Evolutionary conservation across 2,797 vertebrate genomes (phyloP).

Genomic region (Anableps anableps): DNA sequence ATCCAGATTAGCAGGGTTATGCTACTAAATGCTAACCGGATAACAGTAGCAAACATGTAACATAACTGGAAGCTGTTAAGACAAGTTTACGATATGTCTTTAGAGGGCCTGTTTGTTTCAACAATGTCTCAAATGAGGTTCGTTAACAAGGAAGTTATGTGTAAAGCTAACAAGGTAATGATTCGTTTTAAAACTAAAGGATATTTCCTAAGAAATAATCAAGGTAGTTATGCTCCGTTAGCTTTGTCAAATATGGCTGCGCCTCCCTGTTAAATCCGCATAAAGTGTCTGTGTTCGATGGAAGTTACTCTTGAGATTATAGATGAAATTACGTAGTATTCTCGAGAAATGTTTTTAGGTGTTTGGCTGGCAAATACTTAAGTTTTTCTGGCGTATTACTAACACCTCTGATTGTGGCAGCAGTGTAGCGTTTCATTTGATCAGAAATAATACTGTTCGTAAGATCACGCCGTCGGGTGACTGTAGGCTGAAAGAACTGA

Average conservation of each 20-base stretch:
- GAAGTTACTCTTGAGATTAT: no score
- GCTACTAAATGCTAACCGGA: constrained; percentile 42
- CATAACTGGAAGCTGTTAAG: accelerated
- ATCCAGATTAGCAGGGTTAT: constrained; percentile 14
- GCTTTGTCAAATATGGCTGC: constrained; percentile 5
- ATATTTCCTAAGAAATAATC: constrained; percentile 27
- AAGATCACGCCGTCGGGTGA: not conserved
- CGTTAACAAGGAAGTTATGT: not conserved
- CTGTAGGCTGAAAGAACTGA: not conserved
- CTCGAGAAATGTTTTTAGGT: not conserved
- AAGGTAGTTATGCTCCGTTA: not conserved
- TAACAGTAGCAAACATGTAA: constrained; percentile 14
- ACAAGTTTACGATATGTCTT: not conserved
- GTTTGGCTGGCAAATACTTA: not conserved
- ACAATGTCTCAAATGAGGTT: constrained; percentile 8
- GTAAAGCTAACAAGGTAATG: constrained; percentile 17
- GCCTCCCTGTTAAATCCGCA: constrained; percentile 3
- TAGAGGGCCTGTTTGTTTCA: not conserved
- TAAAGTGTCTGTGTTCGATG: not conserved
- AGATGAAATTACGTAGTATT: not conserved
- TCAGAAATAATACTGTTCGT: not conserved
- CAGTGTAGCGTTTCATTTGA: not conserved
- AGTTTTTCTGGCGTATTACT: not conserved
- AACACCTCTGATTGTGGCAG: not conserved
- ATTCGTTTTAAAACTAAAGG: constrained; percentile 28